Evolutionary conservation across 2,113 vertebrate species (phyloP).

Genomic region (Tetrao urogallus): DNA sequence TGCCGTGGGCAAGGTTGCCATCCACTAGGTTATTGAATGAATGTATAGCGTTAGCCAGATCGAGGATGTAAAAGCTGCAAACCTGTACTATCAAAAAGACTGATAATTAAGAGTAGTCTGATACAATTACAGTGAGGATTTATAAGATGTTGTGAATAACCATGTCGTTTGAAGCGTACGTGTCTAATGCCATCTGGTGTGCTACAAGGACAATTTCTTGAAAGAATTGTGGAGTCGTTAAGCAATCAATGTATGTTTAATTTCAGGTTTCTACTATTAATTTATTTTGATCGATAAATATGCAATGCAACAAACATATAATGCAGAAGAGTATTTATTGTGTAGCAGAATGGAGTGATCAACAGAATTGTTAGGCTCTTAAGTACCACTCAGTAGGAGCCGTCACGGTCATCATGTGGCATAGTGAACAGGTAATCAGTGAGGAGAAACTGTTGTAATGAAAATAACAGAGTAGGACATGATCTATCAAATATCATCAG

Average conservation of each 20-base stretch:
- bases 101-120: neutral
- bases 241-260: neutral
- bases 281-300: neutral
- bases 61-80: neutral
- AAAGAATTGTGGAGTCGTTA: neutral
- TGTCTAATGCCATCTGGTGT: neutral
- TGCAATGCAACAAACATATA: neutral
- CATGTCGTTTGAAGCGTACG: neutral
- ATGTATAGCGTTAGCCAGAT: neutral
- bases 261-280: neutral
- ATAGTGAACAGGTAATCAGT: neutral
- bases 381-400: neutral
- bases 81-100: neutral
- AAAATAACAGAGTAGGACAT: neutral
- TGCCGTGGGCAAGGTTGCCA: too few species aligned
- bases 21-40: neutral
- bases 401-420: neutral
- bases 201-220: neutral
- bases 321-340: neutral
- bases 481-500: neutral
- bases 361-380: neutral
- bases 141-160: neutral
- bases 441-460: neutral
- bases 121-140: neutral
- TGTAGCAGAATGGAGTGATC: neutral